Evolutionary conservation across 2,888 invertebrate species (phyloP), one percentile per base, ranked within the genome.

Genomic region (Heliconius hortense): DNA sequence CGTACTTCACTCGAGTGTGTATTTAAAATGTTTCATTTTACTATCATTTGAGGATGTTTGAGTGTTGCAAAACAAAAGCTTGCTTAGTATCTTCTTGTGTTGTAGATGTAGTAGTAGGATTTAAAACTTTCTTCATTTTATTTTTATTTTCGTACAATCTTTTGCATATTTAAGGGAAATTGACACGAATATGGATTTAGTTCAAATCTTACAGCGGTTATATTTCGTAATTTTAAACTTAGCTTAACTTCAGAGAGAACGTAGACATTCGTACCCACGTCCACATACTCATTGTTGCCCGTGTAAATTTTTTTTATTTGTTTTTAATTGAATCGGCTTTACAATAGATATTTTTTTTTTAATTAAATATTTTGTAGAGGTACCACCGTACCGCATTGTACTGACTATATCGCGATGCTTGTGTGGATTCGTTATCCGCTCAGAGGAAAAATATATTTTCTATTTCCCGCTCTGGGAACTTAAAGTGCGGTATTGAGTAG

Each of bases 1-100:
- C 71, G 31, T 56, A 56, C 56, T 62, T 62, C 39, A 26, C 24
- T 56, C 8, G 15, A 69, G 56, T 35, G 24, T 35, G 35, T 72
- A 60, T 62, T 69, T 68, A 56, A 72, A 35, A 64, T 63, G 59
- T 59, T 71, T 26, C 21, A 59, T 39, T 64, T 43, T 68, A 35
- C 48, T 66, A 26, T 66, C 39, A 24, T 39, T 43, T 66, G 24
- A 66, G 39, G 64, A 24, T 56, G 11, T 56, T 3, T n/a, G n/a
- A 56, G n/a, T n/a, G 3, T n/a, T 56, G n/a, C 10, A 10, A 21
- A 56, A n/a, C 10, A n/a, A 56, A 56, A 56, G 11, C 21, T 48
- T 21, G 48, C 8, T 48, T 21, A 48, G 21, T 48, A 7, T 21
- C 8, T 48, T 48, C 48, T 56, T 56, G 56, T 21, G 56, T 56